Conservation (phyloP, 2,113 vertebrate genomes). For the Pavo muticus region DNA sequence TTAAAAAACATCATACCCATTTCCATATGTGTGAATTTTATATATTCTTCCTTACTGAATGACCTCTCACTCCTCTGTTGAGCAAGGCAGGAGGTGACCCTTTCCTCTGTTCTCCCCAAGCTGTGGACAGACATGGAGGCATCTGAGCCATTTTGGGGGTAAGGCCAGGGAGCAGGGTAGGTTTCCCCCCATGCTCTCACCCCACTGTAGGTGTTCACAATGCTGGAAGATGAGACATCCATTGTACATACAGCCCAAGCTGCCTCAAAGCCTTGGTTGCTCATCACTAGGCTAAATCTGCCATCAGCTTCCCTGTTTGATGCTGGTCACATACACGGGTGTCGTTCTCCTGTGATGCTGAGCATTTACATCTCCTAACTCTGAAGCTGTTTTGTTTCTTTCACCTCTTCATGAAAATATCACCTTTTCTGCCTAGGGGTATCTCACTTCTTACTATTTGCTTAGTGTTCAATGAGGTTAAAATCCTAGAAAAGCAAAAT, state of each 20-base stretch:
- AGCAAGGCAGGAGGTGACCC: not conserved
- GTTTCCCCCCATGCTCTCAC: not conserved
- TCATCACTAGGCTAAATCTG: not conserved
- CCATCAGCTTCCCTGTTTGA: not conserved
- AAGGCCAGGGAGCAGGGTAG: not conserved
- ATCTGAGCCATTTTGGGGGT: not conserved
- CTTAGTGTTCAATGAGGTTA: not conserved
- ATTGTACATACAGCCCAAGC: not conserved
- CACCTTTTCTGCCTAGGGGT: not conserved
- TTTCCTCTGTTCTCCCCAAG: not conserved
- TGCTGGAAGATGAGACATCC: not conserved
- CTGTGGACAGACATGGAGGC: accelerated
- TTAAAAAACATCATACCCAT: not conserved
- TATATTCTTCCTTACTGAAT: not conserved
- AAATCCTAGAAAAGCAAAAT: not conserved
- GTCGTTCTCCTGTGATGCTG: not conserved
- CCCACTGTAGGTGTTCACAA: too few relatives aligned
- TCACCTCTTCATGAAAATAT: not conserved
- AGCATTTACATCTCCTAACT: not conserved
- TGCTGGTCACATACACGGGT: too few relatives aligned
- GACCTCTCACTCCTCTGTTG: not conserved
- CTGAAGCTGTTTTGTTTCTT: not conserved
- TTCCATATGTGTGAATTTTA: not conserved
- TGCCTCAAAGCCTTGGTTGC: not conserved
- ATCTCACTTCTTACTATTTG: not conserved